Conservation (phyloP, 2,888 invertebrate genomes). For the Lasioglossum calceatum region DNA sequence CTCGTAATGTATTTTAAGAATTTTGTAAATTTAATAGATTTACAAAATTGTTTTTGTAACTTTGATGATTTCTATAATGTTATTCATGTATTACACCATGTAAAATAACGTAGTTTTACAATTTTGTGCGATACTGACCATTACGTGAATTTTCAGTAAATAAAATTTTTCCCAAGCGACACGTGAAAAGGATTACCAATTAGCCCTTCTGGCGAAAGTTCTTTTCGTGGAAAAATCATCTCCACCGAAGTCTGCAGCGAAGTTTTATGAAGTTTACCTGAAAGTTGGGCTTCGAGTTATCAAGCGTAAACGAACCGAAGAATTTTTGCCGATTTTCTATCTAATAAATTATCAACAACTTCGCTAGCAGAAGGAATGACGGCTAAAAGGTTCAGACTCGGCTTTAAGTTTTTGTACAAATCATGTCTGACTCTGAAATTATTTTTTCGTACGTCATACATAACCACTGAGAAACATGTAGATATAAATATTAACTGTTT, state of each 20-base stretch:
- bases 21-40: no score
- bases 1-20: no score
- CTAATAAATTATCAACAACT: neutral
- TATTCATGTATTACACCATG: neutral
- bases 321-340: neutral
- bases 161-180: neutral
- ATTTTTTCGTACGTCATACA: no score
- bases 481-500: no score
- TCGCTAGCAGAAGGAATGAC: neutral
- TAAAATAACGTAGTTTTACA: neutral
- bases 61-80: neutral
- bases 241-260: neutral
- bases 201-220: neutral
- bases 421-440: neutral
- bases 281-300: neutral
- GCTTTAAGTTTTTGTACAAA: neutral
- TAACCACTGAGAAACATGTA: no score
- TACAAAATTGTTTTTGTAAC: no score
- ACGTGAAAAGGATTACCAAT: neutral
- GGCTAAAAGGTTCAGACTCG: neutral
- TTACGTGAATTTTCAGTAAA: neutral
- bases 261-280: neutral
- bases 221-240: neutral
- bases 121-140: fast-evolving
- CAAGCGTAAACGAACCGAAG: neutral